Conservation (phyloP, 2,888 invertebrate genomes). For the Cerastis rubricosa region DNA sequence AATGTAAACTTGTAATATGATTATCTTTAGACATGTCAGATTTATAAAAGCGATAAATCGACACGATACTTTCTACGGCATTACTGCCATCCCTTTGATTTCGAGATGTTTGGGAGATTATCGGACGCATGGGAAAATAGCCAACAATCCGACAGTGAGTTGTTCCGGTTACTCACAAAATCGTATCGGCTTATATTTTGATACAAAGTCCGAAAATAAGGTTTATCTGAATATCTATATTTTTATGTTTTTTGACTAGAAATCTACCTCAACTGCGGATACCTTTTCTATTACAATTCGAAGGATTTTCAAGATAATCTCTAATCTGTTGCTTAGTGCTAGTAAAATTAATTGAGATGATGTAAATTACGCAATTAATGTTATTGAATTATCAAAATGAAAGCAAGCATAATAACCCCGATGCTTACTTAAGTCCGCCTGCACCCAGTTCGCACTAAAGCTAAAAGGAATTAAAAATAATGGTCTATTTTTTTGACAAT, state of each 20-base stretch:
- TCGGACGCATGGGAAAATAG: not conserved
- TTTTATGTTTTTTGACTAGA: not conserved
- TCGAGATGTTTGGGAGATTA: conserved; percentile 12
- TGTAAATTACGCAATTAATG: not conserved
- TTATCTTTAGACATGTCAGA: not conserved
- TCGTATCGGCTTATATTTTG: not conserved
- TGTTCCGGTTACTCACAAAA: not conserved
- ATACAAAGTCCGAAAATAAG: not conserved
- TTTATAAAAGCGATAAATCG: not conserved
- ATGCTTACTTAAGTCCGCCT: not conserved
- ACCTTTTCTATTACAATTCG: not conserved
- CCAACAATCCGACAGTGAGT: conserved; percentile 4
- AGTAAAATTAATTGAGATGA: not conserved
- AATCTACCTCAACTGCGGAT: not conserved
- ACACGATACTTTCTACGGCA: not conserved
- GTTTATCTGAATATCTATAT: not conserved
- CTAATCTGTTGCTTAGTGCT: not conserved
- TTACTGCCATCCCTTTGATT: conserved; percentile 9
- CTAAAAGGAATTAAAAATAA: not conserved
- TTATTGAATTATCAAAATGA: not conserved
- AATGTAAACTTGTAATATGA: not conserved
- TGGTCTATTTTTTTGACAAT: not conserved
- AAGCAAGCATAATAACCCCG: not conserved
- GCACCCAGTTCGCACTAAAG: not conserved
- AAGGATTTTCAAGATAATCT: not conserved